phyloP scores from a whole-genome alignment of 2,888 invertebrate species.

The Meghimatium bilineatum region DNA sequence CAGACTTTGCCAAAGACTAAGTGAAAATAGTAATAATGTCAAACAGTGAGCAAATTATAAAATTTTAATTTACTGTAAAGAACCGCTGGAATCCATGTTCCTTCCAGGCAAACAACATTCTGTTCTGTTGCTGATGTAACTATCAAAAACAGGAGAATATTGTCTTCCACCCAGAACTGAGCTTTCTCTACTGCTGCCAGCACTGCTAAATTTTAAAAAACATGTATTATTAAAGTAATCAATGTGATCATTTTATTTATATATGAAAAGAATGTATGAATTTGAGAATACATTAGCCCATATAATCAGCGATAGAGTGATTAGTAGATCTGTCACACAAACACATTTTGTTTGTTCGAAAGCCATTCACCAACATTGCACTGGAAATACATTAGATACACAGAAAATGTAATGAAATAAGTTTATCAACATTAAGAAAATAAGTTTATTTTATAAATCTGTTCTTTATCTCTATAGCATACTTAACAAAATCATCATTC shows the following conservation, averaged over 20 bases:
- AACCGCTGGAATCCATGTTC: slow-evolving; percentile 61
- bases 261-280: neutral
- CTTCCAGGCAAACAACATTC: slow-evolving; percentile 73
- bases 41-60: neutral
- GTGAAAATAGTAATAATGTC: neutral
- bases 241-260: neutral
- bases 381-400: too few relatives aligned
- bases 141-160: slow-evolving; percentile 59
- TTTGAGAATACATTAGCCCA: too few relatives aligned
- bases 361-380: too few relatives aligned
- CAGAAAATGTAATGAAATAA: too few relatives aligned
- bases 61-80: slow-evolving; percentile 67
- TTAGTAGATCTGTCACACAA: too few relatives aligned
- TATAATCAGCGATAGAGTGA: too few relatives aligned
- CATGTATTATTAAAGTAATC: neutral
- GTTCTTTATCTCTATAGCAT: neutral
- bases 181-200: slow-evolving; percentile 53
- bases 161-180: slow-evolving; percentile 47
- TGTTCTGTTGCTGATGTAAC: slow-evolving; percentile 71
- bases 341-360: too few relatives aligned
- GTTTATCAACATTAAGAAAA: too few relatives aligned
- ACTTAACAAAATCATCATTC: neutral
- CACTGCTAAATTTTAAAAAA: slow-evolving; percentile 14
- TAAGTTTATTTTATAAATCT: too few relatives aligned
- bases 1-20: neutral